Evolutionary conservation across 2,888 invertebrate genomes (phyloP).

Genomic region (Axea sp.): DNA sequence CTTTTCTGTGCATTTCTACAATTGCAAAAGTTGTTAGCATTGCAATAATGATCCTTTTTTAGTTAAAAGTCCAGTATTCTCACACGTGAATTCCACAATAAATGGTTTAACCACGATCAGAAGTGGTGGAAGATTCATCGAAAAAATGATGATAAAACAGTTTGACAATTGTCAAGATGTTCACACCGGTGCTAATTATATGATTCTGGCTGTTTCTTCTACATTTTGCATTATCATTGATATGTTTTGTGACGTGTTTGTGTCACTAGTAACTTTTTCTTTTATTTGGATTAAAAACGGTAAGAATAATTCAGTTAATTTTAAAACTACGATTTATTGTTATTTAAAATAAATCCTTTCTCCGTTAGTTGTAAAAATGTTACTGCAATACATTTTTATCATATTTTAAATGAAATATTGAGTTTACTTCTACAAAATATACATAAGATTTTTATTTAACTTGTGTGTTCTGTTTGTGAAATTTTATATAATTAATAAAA

Average conservation of each 20-base stretch:
- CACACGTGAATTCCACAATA: conserved; percentile 91
- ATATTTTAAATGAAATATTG: too few species aligned
- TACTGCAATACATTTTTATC: too few species aligned
- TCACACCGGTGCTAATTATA: conserved; percentile 86
- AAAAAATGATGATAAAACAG: conserved; percentile 85
- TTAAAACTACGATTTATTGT: not conserved
- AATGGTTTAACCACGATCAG: conserved; percentile 93
- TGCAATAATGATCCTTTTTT: too few species aligned
- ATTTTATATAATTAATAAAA: too few species aligned
- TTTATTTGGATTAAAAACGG: conserved; percentile 26
- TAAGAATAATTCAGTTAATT: not conserved
- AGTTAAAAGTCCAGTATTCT: conserved; percentile 92
- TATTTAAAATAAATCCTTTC: not conserved
- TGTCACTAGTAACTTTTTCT: conserved; percentile 24
- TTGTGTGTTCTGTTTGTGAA: too few species aligned
- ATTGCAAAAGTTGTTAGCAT: too few species aligned
- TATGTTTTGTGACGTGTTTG: conserved; percentile 40
- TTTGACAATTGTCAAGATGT: conserved; percentile 86
- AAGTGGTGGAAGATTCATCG: conserved; percentile 84
- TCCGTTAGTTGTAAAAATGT: too few species aligned
- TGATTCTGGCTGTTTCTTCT: conserved; percentile 80
- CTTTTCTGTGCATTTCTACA: too few species aligned
- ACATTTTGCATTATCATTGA: conserved; percentile 53
- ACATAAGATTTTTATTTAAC: too few species aligned
- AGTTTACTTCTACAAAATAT: too few species aligned